phyloP scores from a whole-genome alignment of 1,140 invertebrate species.

The Drosophila tsacasi region DNA sequence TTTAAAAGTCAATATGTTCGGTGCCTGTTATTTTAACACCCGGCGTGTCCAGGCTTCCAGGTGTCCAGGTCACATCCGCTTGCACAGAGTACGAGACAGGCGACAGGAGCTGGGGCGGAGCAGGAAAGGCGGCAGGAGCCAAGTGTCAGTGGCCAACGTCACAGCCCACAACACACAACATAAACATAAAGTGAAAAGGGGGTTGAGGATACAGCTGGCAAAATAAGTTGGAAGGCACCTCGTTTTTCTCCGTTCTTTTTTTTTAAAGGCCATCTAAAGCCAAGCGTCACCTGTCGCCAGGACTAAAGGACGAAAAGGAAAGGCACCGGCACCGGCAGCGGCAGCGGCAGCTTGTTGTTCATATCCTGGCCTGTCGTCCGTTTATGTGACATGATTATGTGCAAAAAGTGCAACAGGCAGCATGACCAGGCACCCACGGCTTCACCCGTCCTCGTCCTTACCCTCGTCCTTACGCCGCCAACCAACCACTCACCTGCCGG shows the following conservation, averaged over 20 bases:
- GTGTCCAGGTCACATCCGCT: slow-evolving; percentile 64
- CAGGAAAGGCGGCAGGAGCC: slow-evolving; percentile 35
- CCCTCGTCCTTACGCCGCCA: background rate
- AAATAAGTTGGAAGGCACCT: slow-evolving; percentile 29
- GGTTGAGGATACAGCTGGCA: slow-evolving; percentile 44
- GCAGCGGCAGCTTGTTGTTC: slow-evolving; percentile 41
- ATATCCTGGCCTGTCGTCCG: slow-evolving; percentile 71
- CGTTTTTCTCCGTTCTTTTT: slow-evolving; percentile 10
- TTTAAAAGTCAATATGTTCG: slow-evolving; percentile 82
- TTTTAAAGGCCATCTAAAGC: slow-evolving; percentile 69
- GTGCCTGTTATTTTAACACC: slow-evolving; percentile 82
- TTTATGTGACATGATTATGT: slow-evolving; percentile 82
- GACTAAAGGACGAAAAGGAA: slow-evolving; percentile 24
- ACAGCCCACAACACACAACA: slow-evolving; percentile 67
- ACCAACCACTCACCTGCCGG: slow-evolving; percentile 4
- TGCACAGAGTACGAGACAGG: slow-evolving; percentile 54
- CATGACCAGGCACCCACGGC: slow-evolving; percentile 34
- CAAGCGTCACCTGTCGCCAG: slow-evolving; percentile 77
- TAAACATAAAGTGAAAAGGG: slow-evolving; percentile 73
- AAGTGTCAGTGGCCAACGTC: slow-evolving; percentile 62
- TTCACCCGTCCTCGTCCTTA: background rate
- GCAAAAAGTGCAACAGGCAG: slow-evolving; percentile 77
- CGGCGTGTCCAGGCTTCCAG: slow-evolving; percentile 76
- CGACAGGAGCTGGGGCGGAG: slow-evolving; percentile 46
- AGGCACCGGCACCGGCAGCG: background rate